A percentile compares a stretch with the other conserved stretches of the same genome.
Evolutionary conservation across 2,113 vertebrate species (phyloP).

Genomic region (Bostrychus sinensis): DNA sequence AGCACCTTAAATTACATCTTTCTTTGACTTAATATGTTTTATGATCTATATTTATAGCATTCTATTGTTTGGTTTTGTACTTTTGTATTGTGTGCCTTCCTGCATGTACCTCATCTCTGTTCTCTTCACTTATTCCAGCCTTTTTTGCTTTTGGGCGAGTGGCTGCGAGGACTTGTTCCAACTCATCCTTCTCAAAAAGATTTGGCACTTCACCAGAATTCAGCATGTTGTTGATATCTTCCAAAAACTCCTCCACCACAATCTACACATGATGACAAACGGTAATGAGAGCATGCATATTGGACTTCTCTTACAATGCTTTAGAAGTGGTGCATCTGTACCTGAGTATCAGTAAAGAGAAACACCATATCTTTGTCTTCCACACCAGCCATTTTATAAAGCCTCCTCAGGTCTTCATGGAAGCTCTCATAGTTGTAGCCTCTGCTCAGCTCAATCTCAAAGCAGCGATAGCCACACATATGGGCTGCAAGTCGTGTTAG

Average conservation of each 20-base stretch:
- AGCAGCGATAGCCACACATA: constrained; percentile 85
- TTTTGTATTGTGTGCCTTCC: background rate
- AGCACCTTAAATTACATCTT: too few species aligned
- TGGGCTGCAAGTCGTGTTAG: constrained; percentile 86
- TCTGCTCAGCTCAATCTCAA: constrained; percentile 87
- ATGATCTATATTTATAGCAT: too few species aligned
- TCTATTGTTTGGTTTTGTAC: background rate
- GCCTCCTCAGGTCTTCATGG: constrained; percentile 86
- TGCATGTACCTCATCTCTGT: constrained; percentile 82
- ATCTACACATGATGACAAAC: constrained; percentile 62
- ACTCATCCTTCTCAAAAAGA: constrained; percentile 86
- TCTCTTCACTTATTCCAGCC: constrained; percentile 83
- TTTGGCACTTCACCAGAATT: constrained; percentile 86
- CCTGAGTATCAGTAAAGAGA: constrained; percentile 91
- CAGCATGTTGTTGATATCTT: constrained; percentile 87
- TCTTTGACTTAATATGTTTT: too few species aligned
- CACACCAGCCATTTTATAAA: constrained; percentile 86
- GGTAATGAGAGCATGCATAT: background rate
- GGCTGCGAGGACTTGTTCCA: constrained; percentile 83
- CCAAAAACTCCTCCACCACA: constrained; percentile 83
- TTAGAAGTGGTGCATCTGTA: constrained; percentile 34
- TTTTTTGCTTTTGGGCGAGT: constrained; percentile 85
- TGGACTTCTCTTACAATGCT: background rate
- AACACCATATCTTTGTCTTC: constrained; percentile 87
- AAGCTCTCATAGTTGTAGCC: constrained; percentile 88